Percentiles rank a stretch among this genome's conserved stretches.
Evolutionary conservation across 2,797 vertebrate genomes (phyloP).

Genomic region (Coregonus suidteri): DNA sequence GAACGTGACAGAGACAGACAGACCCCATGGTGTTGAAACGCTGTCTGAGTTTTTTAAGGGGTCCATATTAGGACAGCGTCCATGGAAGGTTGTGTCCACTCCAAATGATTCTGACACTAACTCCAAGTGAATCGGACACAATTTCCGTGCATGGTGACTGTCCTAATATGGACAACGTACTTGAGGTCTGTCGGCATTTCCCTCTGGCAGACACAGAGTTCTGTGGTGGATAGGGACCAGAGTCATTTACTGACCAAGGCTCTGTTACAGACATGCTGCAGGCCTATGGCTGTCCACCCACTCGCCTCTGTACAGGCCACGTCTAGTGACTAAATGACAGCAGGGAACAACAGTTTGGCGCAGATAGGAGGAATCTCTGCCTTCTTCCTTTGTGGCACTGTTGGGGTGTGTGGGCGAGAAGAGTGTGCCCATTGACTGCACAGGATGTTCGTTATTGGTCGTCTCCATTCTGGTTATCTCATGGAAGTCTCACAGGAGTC

Average conservation of each 20-base stretch:
- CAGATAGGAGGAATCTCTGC: conserved; percentile 34
- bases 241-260: neutral
- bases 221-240: conserved; percentile 1
- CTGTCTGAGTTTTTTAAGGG: conserved; percentile 20
- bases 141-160: too few species aligned
- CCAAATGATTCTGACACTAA: conserved; percentile 61
- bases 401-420: conserved; percentile 20
- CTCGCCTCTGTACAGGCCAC: conserved; percentile 28
- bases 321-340: conserved; percentile 40
- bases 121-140: too few species aligned
- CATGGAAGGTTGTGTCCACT: neutral
- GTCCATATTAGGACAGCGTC: neutral
- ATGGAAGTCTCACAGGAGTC: neutral
- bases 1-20: conserved; percentile 35
- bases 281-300: conserved; percentile 59
- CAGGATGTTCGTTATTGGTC: conserved; percentile 20
- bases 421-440: conserved; percentile 42
- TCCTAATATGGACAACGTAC: too few species aligned
- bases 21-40: too few species aligned
- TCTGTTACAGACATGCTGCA: conserved; percentile 51
- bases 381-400: conserved; percentile 44
- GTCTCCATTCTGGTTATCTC: neutral
- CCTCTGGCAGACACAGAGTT: conserved; percentile 47
- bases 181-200: conserved; percentile 16
- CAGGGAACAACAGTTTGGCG: conserved; percentile 21